Evolutionary conservation across 2,797 vertebrate species (phyloP).

Genomic region (Tolypeutes matacus): DNA sequence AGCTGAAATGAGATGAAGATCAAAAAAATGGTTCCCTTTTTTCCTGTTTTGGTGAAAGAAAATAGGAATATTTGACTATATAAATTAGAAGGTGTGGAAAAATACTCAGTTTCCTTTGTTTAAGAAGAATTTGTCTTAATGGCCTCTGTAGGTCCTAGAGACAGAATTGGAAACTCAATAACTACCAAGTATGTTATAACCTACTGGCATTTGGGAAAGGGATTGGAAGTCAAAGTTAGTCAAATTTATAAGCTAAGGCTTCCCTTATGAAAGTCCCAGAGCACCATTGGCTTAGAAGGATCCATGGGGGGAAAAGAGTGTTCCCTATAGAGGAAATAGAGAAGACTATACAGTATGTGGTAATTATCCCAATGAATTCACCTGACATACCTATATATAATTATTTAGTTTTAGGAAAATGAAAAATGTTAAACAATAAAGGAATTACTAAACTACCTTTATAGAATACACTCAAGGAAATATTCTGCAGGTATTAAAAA

Average conservation of each 20-base stretch:
- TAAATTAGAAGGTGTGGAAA: not conserved
- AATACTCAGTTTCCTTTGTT: not conserved
- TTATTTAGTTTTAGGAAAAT: slow-evolving; percentile 22
- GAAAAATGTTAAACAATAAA: not conserved
- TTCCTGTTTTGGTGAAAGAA: not conserved
- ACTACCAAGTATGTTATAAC: not conserved
- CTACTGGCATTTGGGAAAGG: not conserved
- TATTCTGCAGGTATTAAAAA: not conserved
- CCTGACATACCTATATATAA: not conserved
- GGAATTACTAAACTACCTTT: not conserved
- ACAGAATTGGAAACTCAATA: slow-evolving; percentile 24
- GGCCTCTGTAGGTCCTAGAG: not conserved
- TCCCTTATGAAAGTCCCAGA: not conserved
- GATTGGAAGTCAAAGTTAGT: slow-evolving; percentile 29
- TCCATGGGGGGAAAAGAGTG: not conserved
- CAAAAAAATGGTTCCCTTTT: not conserved
- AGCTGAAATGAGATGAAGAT: slow-evolving; percentile 32
- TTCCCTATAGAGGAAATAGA: not conserved
- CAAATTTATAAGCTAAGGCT: slow-evolving; percentile 30
- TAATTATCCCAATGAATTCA: not conserved
- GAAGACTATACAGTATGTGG: not conserved
- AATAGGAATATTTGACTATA: not conserved
- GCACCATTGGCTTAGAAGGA: not conserved
- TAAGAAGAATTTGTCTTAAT: slow-evolving; percentile 46
- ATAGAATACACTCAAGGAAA: not conserved